A percentile compares a stretch with the other conserved stretches of the same genome.
phyloP scores from a whole-genome alignment of 2,797 vertebrate genomes.

The Macropus fuliginosus region DNA sequence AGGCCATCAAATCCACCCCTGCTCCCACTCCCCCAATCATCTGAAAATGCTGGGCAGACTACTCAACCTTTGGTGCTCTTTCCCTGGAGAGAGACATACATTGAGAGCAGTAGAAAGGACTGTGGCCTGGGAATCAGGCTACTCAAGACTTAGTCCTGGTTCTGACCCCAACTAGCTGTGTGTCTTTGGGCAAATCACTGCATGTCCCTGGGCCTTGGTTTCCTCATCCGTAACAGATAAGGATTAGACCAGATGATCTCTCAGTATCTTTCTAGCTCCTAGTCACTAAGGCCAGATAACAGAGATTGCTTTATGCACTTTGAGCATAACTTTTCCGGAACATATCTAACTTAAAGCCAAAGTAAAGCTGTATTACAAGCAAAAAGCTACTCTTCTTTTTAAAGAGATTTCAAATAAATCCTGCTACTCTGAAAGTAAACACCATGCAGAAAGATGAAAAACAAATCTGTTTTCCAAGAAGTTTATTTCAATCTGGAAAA shows the following conservation, averaged over 20 bases:
- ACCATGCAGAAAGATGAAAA: constrained; percentile 36
- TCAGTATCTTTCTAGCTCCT: background rate
- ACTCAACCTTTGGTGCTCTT: background rate
- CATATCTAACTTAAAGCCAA: constrained; percentile 27
- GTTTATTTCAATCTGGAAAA: constrained; percentile 26
- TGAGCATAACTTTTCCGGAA: background rate
- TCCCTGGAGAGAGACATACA: background rate
- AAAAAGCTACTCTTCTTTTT: constrained; percentile 25
- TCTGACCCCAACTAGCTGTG: background rate
- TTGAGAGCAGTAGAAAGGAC: background rate
- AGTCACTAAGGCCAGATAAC: background rate
- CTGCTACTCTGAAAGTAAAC: constrained; percentile 30
- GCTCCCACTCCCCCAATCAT: background rate
- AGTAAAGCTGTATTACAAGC: constrained; percentile 3
- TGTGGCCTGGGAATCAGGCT: background rate
- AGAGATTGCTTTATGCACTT: background rate
- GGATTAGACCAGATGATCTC: background rate
- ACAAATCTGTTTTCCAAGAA: constrained; percentile 15
- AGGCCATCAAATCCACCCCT: background rate
- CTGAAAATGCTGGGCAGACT: background rate
- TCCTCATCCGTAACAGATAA: background rate
- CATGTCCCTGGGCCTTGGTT: background rate
- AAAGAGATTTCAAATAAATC: constrained; percentile 40
- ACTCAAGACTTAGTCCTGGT: background rate
- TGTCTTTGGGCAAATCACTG: background rate